Base-by-base conservation (phyloP, 2,113 vertebrate species). In the Amphilophus citrinellus region DNA sequence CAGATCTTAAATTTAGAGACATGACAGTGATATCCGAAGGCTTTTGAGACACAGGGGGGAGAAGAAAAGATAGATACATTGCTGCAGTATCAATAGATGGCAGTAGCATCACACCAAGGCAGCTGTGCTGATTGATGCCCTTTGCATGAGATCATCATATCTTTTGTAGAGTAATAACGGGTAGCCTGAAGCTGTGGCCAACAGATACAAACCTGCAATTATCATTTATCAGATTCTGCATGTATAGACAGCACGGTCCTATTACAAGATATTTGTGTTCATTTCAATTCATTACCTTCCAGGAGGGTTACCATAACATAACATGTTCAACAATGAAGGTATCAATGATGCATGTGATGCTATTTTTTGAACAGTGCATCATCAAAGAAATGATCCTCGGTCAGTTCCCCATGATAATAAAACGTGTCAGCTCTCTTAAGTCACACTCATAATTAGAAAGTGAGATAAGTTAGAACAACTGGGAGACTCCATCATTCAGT, bases 101-200 rank as follows among this genome's bases (percentile, higher is more conserved):
- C 94, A 94, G 94, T 94, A 95, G 92, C 82, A 91, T 82, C 87
- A 89, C 93, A 91, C 77, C 59, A 17, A 32, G 47, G 20, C 80
- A 65, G 37, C 76, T 20, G 37, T 7, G n/a, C 56, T 63, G 79
- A 91, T 87, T 63, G 82, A 82, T 84, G 17, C 30, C 47, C 61
- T 78, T 63, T 87, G 58, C 66, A 76, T 56, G 62, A 56, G 61
- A 84, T 78, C 60, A 81, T 20, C 50, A 61, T 22, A 60, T 80
- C 11, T 78, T 63, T 81, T 39, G 61, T 58, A 87, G 66, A 68
- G 17, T 87, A 65, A 78, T 63, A 62, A 85, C 65, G 84, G 84
- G 78, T 59, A 76, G 82, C 86, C 78, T 79, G 73, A 76, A 89
- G 82, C 66, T 42, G 76, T 73, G 14, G 79, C 61, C 76, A 88